Evolutionary conservation across 2,888 invertebrate genomes (phyloP), one percentile per base, ranked within the genome.

Genomic region (Diloba caeruleocephala): DNA sequence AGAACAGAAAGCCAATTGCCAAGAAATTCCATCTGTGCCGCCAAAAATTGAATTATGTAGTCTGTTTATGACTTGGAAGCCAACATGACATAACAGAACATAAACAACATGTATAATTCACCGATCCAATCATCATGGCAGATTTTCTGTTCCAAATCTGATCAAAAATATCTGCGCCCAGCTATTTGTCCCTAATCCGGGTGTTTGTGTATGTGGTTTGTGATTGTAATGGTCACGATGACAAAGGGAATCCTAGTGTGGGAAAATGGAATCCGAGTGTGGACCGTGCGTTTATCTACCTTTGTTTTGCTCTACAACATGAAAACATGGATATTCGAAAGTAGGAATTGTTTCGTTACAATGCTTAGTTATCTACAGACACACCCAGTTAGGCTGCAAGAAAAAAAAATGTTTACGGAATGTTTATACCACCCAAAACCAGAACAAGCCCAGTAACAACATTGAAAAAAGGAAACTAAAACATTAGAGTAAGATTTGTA

Each of bases 281-380:
- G 23, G 13, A 14, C 25, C 38, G 23, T 26, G 21, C 13, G 49
- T 25, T 39, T 49, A 67, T 43, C 38, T 32, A 36, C 61, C 61
- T 60, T 52, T 67, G 39, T 61, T 51, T 51, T 23, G 42, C 37
- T 19, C 19, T 5, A 53, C 49, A 44, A 33, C 34, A 44, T 51
- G 26, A 50, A 36, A 33, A 15, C 60, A 13, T 26, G 42, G 60
- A 31, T 28, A 43, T 26, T 26, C 19, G 21, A 5, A 9, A 26
- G 39, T 37, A 10, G 12, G 5, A 3, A 3, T 37, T 59, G 59
- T 31, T 59, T 49, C 36, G 65, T 65, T 65, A 32, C 19, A 23
- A 28, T 17, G 29, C 25, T 37, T 19, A 29, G 38, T 21, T 43
- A 34, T 14, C 31, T 43, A 34, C 59, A 61, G 67, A 6, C 38